Evolutionary conservation across 2,113 vertebrate genomes (phyloP).

Genomic region (Coregonus clupeaformis): DNA sequence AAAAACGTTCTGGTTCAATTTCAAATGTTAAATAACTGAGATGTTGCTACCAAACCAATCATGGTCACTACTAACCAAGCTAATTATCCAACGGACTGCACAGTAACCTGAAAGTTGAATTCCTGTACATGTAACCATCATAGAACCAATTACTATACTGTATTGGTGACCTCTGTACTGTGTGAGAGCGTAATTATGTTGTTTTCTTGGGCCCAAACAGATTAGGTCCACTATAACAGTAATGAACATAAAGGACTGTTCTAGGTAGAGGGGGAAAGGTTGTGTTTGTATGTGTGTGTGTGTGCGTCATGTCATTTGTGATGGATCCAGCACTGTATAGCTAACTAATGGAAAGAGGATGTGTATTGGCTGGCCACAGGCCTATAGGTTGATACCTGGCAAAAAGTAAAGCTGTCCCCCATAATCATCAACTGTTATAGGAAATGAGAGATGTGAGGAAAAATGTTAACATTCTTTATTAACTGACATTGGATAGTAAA

Average conservation of each 20-base stretch:
- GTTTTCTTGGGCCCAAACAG: conserved; percentile 49
- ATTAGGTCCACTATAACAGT: conserved; percentile 52
- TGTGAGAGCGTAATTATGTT: conserved; percentile 50
- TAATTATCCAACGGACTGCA: conserved; percentile 12
- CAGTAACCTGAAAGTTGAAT: conserved; percentile 28
- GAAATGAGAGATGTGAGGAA: conserved; percentile 30
- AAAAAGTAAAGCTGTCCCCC: not conserved
- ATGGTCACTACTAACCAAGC: not conserved
- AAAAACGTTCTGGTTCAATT: not conserved
- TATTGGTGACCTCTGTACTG: conserved; percentile 32
- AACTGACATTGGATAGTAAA: conserved; percentile 46
- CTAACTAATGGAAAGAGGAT: conserved; percentile 42
- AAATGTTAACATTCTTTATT: conserved; percentile 22
- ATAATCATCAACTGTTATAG: not conserved
- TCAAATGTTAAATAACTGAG: not conserved
- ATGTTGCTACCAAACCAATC: not conserved
- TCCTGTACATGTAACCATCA: conserved; percentile 2
- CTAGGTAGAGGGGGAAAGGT: conserved; percentile 8
- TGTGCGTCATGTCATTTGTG: conserved; percentile 25
- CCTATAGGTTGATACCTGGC: conserved; percentile 23
- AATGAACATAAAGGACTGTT: conserved; percentile 47
- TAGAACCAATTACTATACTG: conserved; percentile 4
- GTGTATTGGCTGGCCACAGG: conserved; percentile 5
- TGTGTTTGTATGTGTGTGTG: not conserved
- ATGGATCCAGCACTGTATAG: conserved; percentile 42